phyloP scores from a whole-genome alignment of 2,888 invertebrate species.

The Nymphalis c-album region DNA sequence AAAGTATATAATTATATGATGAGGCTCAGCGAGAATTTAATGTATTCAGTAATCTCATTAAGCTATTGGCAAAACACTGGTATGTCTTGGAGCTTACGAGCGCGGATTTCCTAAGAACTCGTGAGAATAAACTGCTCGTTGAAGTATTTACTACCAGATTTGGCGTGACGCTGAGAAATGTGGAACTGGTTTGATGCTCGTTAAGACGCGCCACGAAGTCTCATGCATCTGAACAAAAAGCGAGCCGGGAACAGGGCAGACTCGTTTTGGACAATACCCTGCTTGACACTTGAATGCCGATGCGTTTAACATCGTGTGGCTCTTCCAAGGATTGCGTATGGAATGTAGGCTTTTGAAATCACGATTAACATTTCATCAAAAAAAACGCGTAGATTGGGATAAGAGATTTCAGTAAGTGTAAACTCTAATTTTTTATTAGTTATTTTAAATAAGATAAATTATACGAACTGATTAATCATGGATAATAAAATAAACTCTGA shows the following conservation, averaged over 20 bases:
- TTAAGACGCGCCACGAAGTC: slow-evolving; percentile 74
- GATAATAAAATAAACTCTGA: too few relatives aligned
- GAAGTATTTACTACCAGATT: slow-evolving; percentile 70
- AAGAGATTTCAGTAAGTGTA: background rate
- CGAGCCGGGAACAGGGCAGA: slow-evolving; percentile 58
- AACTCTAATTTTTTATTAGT: too few relatives aligned
- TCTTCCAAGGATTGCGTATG: slow-evolving; percentile 35
- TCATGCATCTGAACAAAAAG: slow-evolving; percentile 74
- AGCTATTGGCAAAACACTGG: slow-evolving; percentile 14
- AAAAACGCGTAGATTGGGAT: slow-evolving; percentile 2
- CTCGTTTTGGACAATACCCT: slow-evolving; percentile 73
- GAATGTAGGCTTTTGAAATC: slow-evolving; percentile 40
- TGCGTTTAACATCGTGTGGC: slow-evolving; percentile 55
- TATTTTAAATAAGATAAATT: too few relatives aligned
- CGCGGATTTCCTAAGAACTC: slow-evolving; percentile 43
- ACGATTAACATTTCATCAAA: slow-evolving; percentile 25
- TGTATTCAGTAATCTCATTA: slow-evolving; percentile 19
- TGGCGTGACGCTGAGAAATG: slow-evolving; percentile 68
- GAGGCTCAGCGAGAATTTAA: slow-evolving; percentile 27
- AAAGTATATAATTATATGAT: slow-evolving; percentile 64
- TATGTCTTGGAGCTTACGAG: background rate
- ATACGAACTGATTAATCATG: too few relatives aligned
- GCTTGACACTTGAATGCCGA: slow-evolving; percentile 72
- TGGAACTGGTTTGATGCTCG: slow-evolving; percentile 75
- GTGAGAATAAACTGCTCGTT: slow-evolving; percentile 58